A percentile compares a stretch with the other conserved stretches of the same genome.
Conservation (phyloP, 2,113 vertebrate genomes). For the Prionailurus bengalensis region DNA sequence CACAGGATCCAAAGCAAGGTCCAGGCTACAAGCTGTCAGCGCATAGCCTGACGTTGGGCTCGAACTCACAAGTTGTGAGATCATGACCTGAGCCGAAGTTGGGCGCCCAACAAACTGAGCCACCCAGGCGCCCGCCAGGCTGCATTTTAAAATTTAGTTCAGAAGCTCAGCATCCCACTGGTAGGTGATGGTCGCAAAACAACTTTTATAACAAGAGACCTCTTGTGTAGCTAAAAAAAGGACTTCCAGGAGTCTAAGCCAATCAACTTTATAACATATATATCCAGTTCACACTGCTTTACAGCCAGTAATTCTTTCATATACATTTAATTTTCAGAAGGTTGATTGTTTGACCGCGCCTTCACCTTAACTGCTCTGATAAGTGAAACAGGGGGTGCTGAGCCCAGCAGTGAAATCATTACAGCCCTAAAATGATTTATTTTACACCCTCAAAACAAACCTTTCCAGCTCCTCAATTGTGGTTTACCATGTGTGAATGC, state of each 20-base stretch:
- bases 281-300: slow-evolving; percentile 56
- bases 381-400: slow-evolving; percentile 49
- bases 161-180: neutral
- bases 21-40: no score
- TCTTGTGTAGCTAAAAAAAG: slow-evolving; percentile 68
- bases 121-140: neutral
- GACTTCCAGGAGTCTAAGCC: slow-evolving; percentile 40
- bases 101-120: no score
- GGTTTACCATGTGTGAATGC: slow-evolving; percentile 81
- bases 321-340: slow-evolving; percentile 73
- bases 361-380: slow-evolving; percentile 71
- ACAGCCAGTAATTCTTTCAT: slow-evolving; percentile 77
- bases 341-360: slow-evolving; percentile 46
- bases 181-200: slow-evolving; percentile 60
- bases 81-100: no score
- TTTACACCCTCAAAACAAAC: slow-evolving; percentile 79
- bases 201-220: slow-evolving; percentile 76
- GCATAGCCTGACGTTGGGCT: no score
- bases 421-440: slow-evolving; percentile 76
- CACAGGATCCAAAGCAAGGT: no score
- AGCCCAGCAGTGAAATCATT: slow-evolving; percentile 76
- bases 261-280: slow-evolving; percentile 67
- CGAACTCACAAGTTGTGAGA: no score
- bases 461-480: slow-evolving; percentile 73
- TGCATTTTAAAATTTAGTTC: neutral